phyloP scores from a whole-genome alignment of 1,140 invertebrate species.

The Oryctes rhinoceros region DNA sequence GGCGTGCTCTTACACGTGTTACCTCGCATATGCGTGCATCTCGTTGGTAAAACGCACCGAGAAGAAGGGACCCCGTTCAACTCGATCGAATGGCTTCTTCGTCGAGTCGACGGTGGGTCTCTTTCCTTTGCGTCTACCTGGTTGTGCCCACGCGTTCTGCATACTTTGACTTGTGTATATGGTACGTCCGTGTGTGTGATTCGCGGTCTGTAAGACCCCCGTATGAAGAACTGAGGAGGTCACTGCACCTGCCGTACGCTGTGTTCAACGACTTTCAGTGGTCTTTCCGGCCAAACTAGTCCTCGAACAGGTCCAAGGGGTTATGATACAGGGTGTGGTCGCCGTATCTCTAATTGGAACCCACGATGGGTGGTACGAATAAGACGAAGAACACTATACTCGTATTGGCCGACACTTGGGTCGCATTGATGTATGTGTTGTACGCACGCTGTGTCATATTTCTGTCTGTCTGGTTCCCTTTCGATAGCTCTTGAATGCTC shows the following conservation, averaged over 20 bases:
- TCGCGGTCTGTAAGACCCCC: constrained; percentile 3
- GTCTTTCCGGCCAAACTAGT: constrained; percentile 30
- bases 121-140: neutral
- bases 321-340: constrained; percentile 27
- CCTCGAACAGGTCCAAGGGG: constrained; percentile 16
- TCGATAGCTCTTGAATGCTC: too few species aligned
- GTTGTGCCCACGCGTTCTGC: constrained; percentile 19
- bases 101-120: neutral
- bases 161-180: constrained; percentile 1
- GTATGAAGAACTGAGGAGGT: constrained; percentile 20
- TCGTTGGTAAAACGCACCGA: neutral
- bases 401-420: neutral
- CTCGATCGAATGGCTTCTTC: neutral
- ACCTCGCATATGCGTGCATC: neutral
- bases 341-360: neutral
- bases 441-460: too few species aligned
- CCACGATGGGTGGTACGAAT: neutral
- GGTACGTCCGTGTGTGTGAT: neutral
- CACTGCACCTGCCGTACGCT: constrained; percentile 3
- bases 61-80: neutral
- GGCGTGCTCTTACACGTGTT: constrained; percentile 2
- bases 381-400: neutral
- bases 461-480: too few species aligned
- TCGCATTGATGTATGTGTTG: too few species aligned
- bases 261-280: constrained; percentile 12